A percentile compares a stretch with the other conserved stretches of the same genome.
These are phyloP conservation scores for Drosophila lacertosa DNA, from an alignment of 1,140 invertebrate species.

Conservation along the genomic window DNA sequence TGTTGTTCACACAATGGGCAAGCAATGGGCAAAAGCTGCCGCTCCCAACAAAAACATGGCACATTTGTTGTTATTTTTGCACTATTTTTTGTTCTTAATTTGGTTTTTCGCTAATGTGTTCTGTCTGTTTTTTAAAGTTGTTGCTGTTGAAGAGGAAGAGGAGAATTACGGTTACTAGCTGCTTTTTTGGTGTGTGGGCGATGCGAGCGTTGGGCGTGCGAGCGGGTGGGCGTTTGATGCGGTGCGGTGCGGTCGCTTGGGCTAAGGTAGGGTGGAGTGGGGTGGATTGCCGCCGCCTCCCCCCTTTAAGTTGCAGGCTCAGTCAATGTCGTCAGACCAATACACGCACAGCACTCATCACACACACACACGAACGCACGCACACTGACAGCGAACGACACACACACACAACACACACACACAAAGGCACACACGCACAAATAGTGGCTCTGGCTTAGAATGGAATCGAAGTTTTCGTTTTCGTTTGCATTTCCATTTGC, in stretches of 20 bases:
- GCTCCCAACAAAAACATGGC: conserved; percentile 29
- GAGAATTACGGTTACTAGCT: conserved; percentile 39
- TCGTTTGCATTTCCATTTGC: conserved; percentile 32
- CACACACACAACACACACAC: conserved; percentile 25
- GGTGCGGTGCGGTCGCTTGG: too few species aligned
- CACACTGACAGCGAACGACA: too few species aligned
- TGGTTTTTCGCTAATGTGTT: not conserved
- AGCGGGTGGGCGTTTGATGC: not conserved
- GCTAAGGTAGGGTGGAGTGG: too few species aligned
- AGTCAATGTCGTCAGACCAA: conserved; percentile 73
- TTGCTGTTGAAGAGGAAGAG: conserved; percentile 31
- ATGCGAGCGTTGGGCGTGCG: conserved; percentile 3
- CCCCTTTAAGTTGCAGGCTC: conserved; percentile 32
- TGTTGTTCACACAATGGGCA: not conserved
- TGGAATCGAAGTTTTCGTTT: conserved; percentile 57
- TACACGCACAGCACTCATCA: conserved; percentile 28
- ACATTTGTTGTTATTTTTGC: conserved; percentile 17
- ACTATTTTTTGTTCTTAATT: conserved; percentile 9
- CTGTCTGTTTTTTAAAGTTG: not conserved
- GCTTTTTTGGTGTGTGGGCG: conserved; percentile 23
- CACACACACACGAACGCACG: conserved; percentile 38
- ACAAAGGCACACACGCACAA: conserved; percentile 37
- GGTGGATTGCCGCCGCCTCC: too few species aligned
- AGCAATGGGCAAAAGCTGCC: not conserved
- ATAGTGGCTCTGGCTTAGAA: conserved; percentile 51